Percentiles rank a stretch among this genome's conserved stretches.
Conservation (phyloP, 2,797 vertebrate species). For the Myripristis jacobus region DNA sequence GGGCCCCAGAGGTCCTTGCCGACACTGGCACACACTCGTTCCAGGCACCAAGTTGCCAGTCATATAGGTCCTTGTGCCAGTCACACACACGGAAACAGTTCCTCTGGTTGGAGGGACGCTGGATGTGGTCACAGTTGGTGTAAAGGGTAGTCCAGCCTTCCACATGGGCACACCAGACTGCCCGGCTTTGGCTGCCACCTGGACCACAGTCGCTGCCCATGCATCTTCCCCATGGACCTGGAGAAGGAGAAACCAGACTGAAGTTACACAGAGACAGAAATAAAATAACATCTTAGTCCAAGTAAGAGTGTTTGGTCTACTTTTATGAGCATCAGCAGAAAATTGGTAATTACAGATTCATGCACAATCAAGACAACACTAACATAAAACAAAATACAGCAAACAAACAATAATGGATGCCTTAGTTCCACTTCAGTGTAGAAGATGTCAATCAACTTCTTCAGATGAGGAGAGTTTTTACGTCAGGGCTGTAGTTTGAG, state of each 20-base stretch:
- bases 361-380: neutral
- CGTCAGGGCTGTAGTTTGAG: neutral
- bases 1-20: constrained; percentile 81
- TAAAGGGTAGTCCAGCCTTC: constrained; percentile 97
- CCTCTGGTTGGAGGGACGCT: constrained; percentile 92
- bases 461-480: neutral
- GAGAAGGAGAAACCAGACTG: constrained; percentile 40
- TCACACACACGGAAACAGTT: constrained; percentile 96
- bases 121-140: constrained; percentile 91
- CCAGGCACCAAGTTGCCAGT: constrained; percentile 93
- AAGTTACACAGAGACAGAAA: constrained; percentile 23
- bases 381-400: neutral
- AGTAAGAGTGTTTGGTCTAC: neutral
- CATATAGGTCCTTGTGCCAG: constrained; percentile 97
- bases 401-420: neutral
- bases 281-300: constrained; percentile 3
- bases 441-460: neutral
- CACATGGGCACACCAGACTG: constrained; percentile 95
- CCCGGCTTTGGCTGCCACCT: constrained; percentile 94
- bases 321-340: neutral
- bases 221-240: constrained; percentile 97
- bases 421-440: neutral
- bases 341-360: neutral
- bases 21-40: constrained; percentile 89
- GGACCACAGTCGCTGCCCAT: constrained; percentile 98